Conservation (phyloP, 2,113 vertebrate genomes). For the Trinectes maculatus region DNA sequence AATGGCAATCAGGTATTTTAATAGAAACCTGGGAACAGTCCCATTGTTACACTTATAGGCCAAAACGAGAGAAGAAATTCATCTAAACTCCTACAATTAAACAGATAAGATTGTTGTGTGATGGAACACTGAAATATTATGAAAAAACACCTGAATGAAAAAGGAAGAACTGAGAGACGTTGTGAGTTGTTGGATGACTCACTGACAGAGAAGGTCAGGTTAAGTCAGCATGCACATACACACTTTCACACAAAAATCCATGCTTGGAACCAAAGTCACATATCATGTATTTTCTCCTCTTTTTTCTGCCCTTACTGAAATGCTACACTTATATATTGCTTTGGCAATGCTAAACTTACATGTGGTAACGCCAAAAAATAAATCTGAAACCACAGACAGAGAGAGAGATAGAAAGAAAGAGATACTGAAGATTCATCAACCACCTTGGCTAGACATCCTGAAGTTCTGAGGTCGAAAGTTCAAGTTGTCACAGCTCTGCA, state of each 20-base stretch:
- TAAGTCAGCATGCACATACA: not conserved
- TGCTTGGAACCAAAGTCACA: not conserved
- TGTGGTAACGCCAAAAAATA: not conserved
- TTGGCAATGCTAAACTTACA: not conserved
- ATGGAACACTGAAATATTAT: not conserved
- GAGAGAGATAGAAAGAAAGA: too few relatives aligned
- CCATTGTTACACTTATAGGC: not conserved
- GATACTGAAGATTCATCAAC: too few relatives aligned
- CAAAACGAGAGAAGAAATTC: not conserved
- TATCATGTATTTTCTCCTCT: too few relatives aligned
- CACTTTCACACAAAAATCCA: not conserved
- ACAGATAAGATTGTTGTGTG: not conserved
- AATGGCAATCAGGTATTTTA: too few relatives aligned
- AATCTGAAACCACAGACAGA: not conserved
- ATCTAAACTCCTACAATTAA: not conserved
- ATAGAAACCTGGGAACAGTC: too few relatives aligned
- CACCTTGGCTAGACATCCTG: not conserved
- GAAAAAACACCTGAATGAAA: not conserved
- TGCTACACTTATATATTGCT: not conserved
- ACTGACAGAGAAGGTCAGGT: not conserved
- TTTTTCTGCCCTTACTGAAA: too few relatives aligned
- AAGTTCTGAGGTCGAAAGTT: not conserved
- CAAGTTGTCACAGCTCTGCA: not conserved
- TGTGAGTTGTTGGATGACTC: not conserved
- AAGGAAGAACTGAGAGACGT: too few relatives aligned